Base-by-base conservation (phyloP, 2,113 vertebrate genomes). In the Marmota flaviventris region DNA sequence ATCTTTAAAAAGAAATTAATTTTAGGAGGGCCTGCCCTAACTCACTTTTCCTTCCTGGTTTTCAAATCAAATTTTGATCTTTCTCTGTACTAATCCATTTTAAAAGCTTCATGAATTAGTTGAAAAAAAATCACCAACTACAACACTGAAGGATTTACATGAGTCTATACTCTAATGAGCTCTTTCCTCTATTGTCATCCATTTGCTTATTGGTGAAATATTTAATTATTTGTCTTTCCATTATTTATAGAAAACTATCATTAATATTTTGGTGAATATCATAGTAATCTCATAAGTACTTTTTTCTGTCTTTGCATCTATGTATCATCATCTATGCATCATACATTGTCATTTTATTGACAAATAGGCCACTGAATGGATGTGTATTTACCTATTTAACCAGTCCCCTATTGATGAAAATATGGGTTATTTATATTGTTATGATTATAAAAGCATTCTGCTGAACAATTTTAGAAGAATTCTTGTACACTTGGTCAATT, bases 111-210 rank as follows among this genome's bases (percentile, higher is more conserved):
- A 8, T 61, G 63, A 9, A 48, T 65, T 85, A 45, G 9, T 27
- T 67, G 82, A 63, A 56, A 91, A 91, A 69, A 77, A 96, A 53
- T 88, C 20, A 79, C 14, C 56, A 79, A 83, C 4, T n/a, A 78
- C 3, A 77, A 72, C 9, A 56, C 12, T 22, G 2, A 82, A 48
- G 22, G 32, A 67, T 75, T 90, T 48, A 76, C 39, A 48, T 84
- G 29, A 72, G 75, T 90, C 51, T 79, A 0, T 51, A 85, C 61
- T 76, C 11, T 51, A 63, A 1, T 85, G 18, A 77, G 32, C 9
- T 69, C 73, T 72, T 84, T 77, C 90, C 27, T 53, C 29, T 51
- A 86, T 45, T 65, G 14, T 48, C 11, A 85, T 12, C 4, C 34
- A 90, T 39, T 82, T 81, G 69, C 22, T 93, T 77, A 45, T 85